A percentile compares a stretch with the other conserved stretches of the same genome.
Conservation (phyloP, 2,797 vertebrate genomes). For the Emydoidea blandingii region DNA sequence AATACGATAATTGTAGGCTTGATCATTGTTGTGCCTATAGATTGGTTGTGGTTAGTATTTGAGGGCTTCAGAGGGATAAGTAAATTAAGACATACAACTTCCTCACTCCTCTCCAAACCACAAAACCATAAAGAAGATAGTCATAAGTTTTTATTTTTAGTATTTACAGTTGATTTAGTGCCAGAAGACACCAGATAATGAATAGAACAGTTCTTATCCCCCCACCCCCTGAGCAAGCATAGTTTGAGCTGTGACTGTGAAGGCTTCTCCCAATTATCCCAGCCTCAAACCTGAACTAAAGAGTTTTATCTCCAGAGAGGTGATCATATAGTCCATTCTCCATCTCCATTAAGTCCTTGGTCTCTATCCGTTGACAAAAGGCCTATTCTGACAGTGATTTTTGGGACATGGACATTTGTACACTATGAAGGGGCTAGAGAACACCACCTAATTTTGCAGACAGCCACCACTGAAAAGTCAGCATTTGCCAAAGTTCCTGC, state of each 20-base stretch:
- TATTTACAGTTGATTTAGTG: neutral
- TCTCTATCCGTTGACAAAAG: neutral
- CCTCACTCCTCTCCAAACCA: neutral
- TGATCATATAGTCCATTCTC: neutral
- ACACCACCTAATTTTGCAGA: neutral
- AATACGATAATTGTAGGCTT: neutral
- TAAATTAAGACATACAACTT: neutral
- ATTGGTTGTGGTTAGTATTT: neutral
- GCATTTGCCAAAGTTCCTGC: neutral
- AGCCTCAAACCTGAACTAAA: neutral
- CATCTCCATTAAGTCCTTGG: constrained; percentile 1
- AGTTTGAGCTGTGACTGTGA: neutral
- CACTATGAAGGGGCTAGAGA: neutral
- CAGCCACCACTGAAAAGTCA: neutral
- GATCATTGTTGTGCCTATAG: neutral
- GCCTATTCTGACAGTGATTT: neutral
- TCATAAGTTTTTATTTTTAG: neutral
- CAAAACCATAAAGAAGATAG: neutral
- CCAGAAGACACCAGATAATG: neutral
- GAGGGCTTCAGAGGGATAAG: neutral
- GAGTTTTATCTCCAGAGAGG: neutral
- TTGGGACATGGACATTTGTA: neutral
- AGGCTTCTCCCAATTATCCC: neutral
- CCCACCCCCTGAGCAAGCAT: neutral
- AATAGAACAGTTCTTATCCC: neutral